Conservation (phyloP, 2,797 vertebrate species). For the Acipenser transmontanus region DNA sequence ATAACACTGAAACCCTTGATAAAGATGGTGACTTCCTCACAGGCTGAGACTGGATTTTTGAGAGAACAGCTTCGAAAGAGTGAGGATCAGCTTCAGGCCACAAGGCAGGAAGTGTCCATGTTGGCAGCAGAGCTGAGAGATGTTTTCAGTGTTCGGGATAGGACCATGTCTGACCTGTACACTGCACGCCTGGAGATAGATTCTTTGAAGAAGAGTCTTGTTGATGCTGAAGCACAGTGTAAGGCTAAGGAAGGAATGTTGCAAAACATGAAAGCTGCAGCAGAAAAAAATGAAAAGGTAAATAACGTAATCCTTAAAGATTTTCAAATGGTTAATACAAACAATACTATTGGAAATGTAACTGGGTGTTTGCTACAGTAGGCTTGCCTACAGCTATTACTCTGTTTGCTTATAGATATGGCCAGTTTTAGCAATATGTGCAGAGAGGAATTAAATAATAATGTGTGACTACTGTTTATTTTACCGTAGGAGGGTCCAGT, state of each 20-base stretch:
- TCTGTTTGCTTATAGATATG: too few relatives aligned
- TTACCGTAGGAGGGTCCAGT: constrained; percentile 14
- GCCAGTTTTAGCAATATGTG: too few relatives aligned
- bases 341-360: background rate
- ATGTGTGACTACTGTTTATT: background rate
- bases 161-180: constrained; percentile 83
- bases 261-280: constrained; percentile 55
- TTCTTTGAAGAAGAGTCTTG: constrained; percentile 70
- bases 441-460: too few relatives aligned
- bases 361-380: too few relatives aligned
- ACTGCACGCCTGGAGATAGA: constrained; percentile 78
- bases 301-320: background rate
- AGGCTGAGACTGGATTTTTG: constrained; percentile 72
- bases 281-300: constrained; percentile 56
- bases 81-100: constrained; percentile 86
- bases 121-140: constrained; percentile 84
- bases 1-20: too few relatives aligned
- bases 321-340: background rate
- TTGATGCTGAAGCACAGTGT: constrained; percentile 75
- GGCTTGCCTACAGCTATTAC: too few relatives aligned
- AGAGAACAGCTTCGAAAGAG: constrained; percentile 83
- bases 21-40: constrained; percentile 3
- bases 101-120: constrained; percentile 77
- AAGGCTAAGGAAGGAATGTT: constrained; percentile 57
- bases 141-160: constrained; percentile 76